Base-by-base conservation (phyloP, 2,888 invertebrate genomes). In the Prosapia bicincta region DNA sequence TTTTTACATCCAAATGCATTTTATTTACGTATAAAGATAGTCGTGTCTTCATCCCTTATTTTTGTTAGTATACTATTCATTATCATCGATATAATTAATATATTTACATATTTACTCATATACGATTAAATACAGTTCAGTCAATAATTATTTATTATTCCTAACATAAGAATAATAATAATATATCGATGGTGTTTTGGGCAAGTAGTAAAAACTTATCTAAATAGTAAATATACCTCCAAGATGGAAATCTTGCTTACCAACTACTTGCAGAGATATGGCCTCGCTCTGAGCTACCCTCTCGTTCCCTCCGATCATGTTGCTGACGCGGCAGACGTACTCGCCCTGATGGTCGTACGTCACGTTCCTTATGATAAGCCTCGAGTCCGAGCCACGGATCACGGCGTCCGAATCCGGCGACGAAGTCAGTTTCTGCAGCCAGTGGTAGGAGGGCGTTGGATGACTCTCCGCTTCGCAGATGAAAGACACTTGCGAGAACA, bases 401-500 rank as follows among this genome's bases (percentile, higher is more conserved):
- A 80, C 74, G 5, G 81, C 79, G 13, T 79, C 78, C 30, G 65
- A 69, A 10, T 66, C 7, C 0, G 69, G 54, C 82, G 77, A 83
- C 79, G 80, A 84, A 82, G 70, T 83, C 81, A 84, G 84, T 83
- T 84, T 79, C 78, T 85, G 86, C 24, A 85, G 79, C 86, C 86
- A 96, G 86, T 93, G 92, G 85, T 93, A 96, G 26, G 91, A 90
- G 0, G 96, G 95, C 26, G 91, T 85, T 0, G 96, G 96, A 86
- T 95, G 96, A 3, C 95, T 95, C 81, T 96, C 95, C 10, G 95
- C 96, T 72, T 91, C 90, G 83, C 96, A 96, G 81, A 93, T 92
- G 83, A 96, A 89, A 15, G 91, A 91, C 3, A 95, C 92, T 74
- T 93, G 91, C 28, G 94, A 93, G 86, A 92, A 94, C 9, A 96